Percentiles rank a stretch among this genome's conserved stretches.
Conservation (phyloP, 2,113 vertebrate species). For the Coptodon rendalli region DNA sequence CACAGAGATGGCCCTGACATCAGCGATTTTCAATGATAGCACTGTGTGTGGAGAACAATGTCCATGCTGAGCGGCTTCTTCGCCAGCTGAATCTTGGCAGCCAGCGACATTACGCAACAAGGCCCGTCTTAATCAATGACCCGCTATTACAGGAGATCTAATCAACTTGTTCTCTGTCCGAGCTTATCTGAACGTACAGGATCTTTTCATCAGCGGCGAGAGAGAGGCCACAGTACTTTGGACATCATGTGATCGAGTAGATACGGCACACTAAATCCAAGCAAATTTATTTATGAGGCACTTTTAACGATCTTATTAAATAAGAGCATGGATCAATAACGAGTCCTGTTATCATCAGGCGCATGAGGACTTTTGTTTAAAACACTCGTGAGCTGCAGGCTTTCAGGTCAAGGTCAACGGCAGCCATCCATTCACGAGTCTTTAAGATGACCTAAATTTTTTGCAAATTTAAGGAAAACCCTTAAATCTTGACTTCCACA, state of each 20-base stretch:
- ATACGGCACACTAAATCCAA: neutral
- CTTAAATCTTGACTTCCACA: neutral
- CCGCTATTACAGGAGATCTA: neutral
- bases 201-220: constrained; percentile 12
- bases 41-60: constrained; percentile 13
- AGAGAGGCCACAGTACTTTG: constrained; percentile 34
- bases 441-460: neutral
- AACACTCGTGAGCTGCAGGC: fast-evolving
- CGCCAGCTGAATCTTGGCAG: constrained; percentile 15
- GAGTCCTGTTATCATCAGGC: neutral
- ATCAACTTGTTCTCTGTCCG: neutral
- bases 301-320: constrained; percentile 1
- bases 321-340: neutral
- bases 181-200: constrained; percentile 28
- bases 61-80: neutral
- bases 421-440: fast-evolving
- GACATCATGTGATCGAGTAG: constrained; percentile 5
- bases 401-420: neutral
- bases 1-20: constrained; percentile 13
- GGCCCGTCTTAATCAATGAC: constrained; percentile 26
- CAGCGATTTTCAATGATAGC: constrained; percentile 23
- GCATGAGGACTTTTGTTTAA: neutral
- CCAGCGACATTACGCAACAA: constrained; percentile 8
- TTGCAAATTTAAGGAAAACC: neutral
- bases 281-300: constrained; percentile 4